These are phyloP conservation scores for Bhutanitis thaidina DNA, from an alignment of 2,888 invertebrate species.

Conservation along the genomic window DNA sequence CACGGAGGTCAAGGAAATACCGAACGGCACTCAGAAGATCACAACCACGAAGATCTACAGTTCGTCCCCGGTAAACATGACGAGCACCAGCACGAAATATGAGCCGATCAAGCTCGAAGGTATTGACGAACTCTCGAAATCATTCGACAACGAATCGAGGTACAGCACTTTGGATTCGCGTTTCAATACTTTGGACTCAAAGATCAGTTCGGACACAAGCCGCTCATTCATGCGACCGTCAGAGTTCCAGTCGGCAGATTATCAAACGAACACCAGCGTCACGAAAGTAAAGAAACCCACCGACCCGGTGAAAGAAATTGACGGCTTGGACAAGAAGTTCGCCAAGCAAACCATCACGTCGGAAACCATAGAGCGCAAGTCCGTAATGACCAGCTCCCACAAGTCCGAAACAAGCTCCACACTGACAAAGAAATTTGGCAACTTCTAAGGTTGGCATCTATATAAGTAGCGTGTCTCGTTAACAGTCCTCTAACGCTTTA, in stretches of 20 bases:
- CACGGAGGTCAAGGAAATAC: conserved; percentile 75
- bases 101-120: conserved; percentile 71
- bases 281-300: conserved; percentile 57
- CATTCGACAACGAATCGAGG: conserved; percentile 72
- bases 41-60: conserved; percentile 80
- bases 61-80: conserved; percentile 76
- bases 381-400: conserved; percentile 82
- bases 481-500: conserved; percentile 23
- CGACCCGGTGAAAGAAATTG: conserved; percentile 70
- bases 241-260: conserved; percentile 68
- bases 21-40: conserved; percentile 77
- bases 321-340: conserved; percentile 82
- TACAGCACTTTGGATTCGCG: conserved; percentile 71
- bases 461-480: conserved; percentile 25
- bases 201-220: conserved; percentile 70
- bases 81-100: conserved; percentile 70
- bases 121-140: conserved; percentile 73
- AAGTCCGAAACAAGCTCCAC: conserved; percentile 79
- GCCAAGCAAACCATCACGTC: conserved; percentile 84
- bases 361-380: conserved; percentile 84
- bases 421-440: conserved; percentile 77
- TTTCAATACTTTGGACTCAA: conserved; percentile 67
- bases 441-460: conserved; percentile 52
- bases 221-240: conserved; percentile 74
- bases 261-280: conserved; percentile 45